Evolutionary conservation across 2,797 vertebrate species (phyloP).

Genomic region (Sebastes cheni): DNA sequence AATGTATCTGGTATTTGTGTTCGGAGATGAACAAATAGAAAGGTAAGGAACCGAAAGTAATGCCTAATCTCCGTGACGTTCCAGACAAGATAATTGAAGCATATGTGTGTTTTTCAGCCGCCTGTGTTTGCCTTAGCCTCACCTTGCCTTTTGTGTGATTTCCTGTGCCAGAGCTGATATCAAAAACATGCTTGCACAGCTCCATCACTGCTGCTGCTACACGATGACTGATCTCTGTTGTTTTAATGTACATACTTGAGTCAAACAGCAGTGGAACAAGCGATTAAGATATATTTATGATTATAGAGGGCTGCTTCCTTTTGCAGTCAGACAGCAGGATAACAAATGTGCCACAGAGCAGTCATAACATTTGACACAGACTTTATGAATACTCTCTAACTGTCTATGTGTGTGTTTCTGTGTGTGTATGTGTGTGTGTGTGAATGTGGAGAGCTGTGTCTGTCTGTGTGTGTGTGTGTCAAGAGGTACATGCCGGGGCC

Average conservation of each 20-base stretch:
- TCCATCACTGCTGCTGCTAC: neutral
- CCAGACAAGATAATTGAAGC: neutral
- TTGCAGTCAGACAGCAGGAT: neutral
- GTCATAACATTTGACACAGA: neutral
- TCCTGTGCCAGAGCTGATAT: neutral
- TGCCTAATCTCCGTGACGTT: neutral
- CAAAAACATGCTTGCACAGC: neutral
- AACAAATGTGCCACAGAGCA: neutral
- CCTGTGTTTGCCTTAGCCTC: conserved; percentile 1
- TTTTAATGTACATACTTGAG: neutral
- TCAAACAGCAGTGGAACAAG: neutral
- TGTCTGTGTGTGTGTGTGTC: neutral
- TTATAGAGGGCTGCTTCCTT: neutral
- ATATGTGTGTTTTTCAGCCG: neutral
- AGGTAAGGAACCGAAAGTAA: neutral
- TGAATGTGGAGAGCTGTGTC: neutral
- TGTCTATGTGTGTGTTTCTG: neutral
- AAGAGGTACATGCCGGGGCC: conserved; percentile 46
- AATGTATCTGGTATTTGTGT: neutral
- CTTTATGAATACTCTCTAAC: neutral
- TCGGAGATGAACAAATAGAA: neutral
- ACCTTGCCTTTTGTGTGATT: neutral
- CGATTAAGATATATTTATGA: conserved; percentile 4
- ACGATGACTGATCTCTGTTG: neutral
- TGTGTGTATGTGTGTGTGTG: neutral